A percentile compares a stretch with the other conserved stretches of the same genome.
Conservation (phyloP, 2,888 invertebrate genomes). For the Dilophus febrilis region DNA sequence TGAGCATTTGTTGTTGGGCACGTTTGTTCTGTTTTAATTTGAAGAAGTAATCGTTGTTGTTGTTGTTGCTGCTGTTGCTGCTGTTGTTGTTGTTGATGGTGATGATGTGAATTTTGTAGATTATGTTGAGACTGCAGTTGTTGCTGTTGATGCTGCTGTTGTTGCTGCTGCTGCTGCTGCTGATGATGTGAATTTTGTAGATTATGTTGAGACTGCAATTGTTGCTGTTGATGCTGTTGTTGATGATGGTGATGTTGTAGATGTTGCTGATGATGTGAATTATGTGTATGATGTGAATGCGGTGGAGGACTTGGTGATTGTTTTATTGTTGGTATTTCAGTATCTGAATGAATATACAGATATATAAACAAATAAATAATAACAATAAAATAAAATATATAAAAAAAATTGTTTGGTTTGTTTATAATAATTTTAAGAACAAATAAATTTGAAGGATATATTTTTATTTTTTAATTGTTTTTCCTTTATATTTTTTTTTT, state of each 20-base stretch:
- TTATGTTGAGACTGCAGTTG: constrained; percentile 8
- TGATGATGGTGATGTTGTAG: constrained; percentile 9
- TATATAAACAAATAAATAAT: constrained; percentile 4
- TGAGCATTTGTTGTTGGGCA: constrained; percentile 7
- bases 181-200: constrained; percentile 15
- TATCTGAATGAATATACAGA: constrained; percentile 22
- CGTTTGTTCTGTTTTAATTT: constrained; percentile 3
- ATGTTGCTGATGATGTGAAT: constrained; percentile 13
- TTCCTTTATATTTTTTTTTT: too few species aligned
- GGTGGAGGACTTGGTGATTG: constrained; percentile 31
- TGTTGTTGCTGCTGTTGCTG: constrained; percentile 12
- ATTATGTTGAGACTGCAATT: constrained; percentile 17
- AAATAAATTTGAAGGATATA: too few species aligned
- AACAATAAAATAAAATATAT: not conserved
- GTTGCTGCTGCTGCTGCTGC: constrained; percentile 10
- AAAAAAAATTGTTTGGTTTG: too few species aligned
- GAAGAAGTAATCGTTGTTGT: constrained; percentile 8
- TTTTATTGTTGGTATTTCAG: constrained; percentile 30
- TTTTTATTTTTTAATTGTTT: too few species aligned
- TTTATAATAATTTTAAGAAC: too few species aligned
- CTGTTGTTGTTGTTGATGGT: constrained; percentile 9
- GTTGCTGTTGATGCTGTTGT: constrained; percentile 17
- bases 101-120: constrained; percentile 7
- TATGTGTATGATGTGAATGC: constrained; percentile 13
- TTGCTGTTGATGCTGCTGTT: not conserved